These are phyloP conservation scores for Phymorhynchus buccinoides DNA, from an alignment of 1,140 invertebrate species.

Conservation along the genomic window DNA sequence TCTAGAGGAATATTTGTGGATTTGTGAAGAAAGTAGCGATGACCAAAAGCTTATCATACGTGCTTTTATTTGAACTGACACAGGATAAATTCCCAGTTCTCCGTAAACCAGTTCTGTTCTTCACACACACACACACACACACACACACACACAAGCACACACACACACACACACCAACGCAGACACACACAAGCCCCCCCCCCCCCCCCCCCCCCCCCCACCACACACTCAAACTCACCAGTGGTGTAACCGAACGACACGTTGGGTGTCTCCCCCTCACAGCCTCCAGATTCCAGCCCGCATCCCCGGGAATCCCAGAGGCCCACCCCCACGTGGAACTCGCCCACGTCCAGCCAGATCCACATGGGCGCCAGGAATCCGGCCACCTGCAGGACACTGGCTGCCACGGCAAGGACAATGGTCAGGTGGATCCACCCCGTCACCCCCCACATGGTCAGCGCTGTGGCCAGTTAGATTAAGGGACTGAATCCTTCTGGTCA, in stretches of 20 bases:
- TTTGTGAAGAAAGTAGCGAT: too few relatives aligned
- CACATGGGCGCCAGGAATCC: conserved; percentile 38
- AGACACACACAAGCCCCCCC: too few relatives aligned
- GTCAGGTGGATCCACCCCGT: conserved; percentile 13
- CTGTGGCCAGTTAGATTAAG: too few relatives aligned
- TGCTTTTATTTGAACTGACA: too few relatives aligned
- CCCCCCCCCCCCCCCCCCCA: too few relatives aligned
- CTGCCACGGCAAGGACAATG: not conserved
- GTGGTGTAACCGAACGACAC: not conserved
- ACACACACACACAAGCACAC: not conserved
- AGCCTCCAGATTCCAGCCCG: not conserved
- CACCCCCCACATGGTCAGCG: not conserved
- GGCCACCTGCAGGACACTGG: conserved; percentile 28
- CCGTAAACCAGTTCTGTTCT: too few relatives aligned
- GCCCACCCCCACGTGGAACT: conserved; percentile 21
- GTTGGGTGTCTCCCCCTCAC: not conserved
- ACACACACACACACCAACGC: not conserved
- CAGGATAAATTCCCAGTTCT: too few relatives aligned
- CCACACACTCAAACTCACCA: conserved; percentile 5
- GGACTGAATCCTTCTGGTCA: too few relatives aligned
- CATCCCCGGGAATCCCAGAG: conserved; percentile 30
- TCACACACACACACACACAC: not conserved
- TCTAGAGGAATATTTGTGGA: too few relatives aligned
- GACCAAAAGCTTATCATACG: too few relatives aligned
- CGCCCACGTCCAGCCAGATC: conserved; percentile 30